Conservation (phyloP, 1,140 invertebrate species). For the Dreissena rostriformis region DNA sequence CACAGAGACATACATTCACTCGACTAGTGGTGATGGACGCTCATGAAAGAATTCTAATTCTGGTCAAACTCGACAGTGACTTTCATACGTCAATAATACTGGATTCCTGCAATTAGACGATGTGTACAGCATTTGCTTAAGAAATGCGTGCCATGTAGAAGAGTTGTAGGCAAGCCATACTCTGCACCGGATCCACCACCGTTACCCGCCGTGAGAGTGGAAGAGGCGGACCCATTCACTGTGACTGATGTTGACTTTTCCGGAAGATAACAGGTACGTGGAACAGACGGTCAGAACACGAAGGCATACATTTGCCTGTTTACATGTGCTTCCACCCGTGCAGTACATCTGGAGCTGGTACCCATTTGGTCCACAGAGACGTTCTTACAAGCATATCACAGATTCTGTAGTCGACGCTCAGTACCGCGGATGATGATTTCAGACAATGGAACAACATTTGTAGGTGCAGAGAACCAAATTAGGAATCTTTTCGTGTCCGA, state of each 20-base stretch:
- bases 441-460: constrained; percentile 26
- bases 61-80: too few species aligned
- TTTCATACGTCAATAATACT: too few species aligned
- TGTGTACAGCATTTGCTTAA: too few species aligned
- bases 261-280: background rate
- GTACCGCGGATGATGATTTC: constrained; percentile 2
- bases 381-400: constrained; percentile 2
- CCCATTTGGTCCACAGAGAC: background rate
- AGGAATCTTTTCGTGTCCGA: background rate
- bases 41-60: too few species aligned
- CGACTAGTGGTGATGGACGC: too few species aligned
- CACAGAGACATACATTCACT: too few species aligned
- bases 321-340: too few species aligned
- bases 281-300: background rate
- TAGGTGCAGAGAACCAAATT: background rate
- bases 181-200: background rate
- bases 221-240: too few species aligned
- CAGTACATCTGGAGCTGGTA: too few species aligned
- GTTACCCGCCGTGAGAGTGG: background rate
- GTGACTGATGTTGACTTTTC: too few species aligned
- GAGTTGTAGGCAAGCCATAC: background rate
- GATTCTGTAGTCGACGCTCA: background rate
- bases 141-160: too few species aligned
- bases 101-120: too few species aligned
- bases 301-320: constrained; percentile 11